Evolutionary conservation across 2,113 vertebrate genomes (phyloP), one percentile per base, ranked within the genome.

Genomic region (Oxygymnocypris stewartii): DNA sequence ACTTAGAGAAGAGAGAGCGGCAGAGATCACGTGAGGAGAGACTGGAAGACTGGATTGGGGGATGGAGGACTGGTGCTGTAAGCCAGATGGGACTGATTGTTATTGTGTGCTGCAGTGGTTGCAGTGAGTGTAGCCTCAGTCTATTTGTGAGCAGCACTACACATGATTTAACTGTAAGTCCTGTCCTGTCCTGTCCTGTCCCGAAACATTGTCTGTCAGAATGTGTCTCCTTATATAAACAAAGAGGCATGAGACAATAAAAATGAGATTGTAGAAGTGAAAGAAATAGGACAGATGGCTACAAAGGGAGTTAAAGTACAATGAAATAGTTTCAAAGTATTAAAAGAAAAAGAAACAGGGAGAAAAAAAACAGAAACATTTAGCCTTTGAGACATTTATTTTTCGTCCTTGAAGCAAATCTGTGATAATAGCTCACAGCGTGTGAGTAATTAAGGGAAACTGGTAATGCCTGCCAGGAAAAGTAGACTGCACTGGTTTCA

Each of bases 51-150:
- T 71, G 49, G 47, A 28, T 85, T 91, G 65, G 82, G 82, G 82
- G 51, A 84, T 54, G 82, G 82, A 57, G 65, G 20, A 42, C 82
- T 59, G 82, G 47, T 57, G 82, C 88, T 92, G 90, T 83, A n/a
- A 6, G 44, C 90, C 89, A 90, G 91, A 90, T 90, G 90, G 92
- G 85, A 87, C 87, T 90, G 89, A 88, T 91, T 18, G 23, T 84
- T 54, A 59, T 86, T 87, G 85, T 76, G 69, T 82, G 88, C 89
- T 85, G 69, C 85, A 84, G n/a, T n/a, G n/a, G n/a, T n/a, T n/a
- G n/a, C n/a, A n/a, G 79, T 84, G 76, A 67, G 49, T 84, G 37
- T 71, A 63, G 71, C 47, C 69, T 51, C 57, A 59, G 71, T 82
- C 42, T 83, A 76, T 63, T 71, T 86, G 20, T 69, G 51, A 86